Evolutionary conservation across 2,888 invertebrate genomes (phyloP).

Genomic region (Balanococcus diminutus): DNA sequence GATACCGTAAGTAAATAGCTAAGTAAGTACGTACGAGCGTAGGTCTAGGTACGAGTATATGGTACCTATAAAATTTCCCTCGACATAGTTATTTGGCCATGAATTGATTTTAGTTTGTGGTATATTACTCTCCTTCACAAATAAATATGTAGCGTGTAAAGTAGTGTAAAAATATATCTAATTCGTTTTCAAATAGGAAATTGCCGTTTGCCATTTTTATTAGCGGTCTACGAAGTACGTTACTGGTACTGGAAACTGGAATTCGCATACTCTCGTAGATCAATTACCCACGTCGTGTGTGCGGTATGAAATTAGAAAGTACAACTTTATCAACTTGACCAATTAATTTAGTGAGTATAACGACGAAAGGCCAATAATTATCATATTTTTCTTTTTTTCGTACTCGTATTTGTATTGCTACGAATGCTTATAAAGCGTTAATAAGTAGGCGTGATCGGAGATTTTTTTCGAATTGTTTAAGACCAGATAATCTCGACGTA

Average conservation of each 20-base stretch:
- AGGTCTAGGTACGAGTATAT: no score
- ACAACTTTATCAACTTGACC: background rate
- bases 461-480: background rate
- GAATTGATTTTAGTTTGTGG: slow-evolving; percentile 5
- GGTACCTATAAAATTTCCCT: background rate
- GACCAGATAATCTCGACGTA: background rate
- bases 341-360: background rate
- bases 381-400: no score
- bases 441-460: background rate
- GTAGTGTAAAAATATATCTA: background rate
- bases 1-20: background rate
- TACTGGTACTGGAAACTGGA: no score
- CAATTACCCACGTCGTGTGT: background rate
- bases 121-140: background rate
- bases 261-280: background rate
- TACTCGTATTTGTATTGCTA: no score
- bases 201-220: background rate
- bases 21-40: no score
- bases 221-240: background rate
- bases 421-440: background rate
- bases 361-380: background rate
- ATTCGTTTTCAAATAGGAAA: background rate
- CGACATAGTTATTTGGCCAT: background rate
- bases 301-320: background rate
- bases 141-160: background rate